Percentiles rank a stretch among this genome's conserved stretches.
Evolutionary conservation across 2,888 invertebrate species (phyloP).

Genomic region (Epinotia bilunana): DNA sequence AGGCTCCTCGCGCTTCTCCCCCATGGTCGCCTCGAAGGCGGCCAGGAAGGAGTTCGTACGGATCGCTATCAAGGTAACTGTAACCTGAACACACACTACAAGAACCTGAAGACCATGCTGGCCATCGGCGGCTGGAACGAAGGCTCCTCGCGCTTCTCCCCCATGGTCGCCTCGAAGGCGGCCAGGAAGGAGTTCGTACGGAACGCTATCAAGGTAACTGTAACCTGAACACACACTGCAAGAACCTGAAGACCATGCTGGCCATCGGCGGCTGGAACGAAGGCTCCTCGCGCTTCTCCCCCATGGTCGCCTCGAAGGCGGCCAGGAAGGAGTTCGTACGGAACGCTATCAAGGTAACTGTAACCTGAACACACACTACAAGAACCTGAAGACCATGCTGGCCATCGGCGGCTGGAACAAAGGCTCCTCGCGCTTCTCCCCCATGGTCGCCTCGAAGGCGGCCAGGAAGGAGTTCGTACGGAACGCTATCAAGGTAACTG

Average conservation of each 20-base stretch:
- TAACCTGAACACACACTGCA: not conserved
- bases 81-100: not conserved
- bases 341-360: slow-evolving; percentile 90
- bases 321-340: slow-evolving; percentile 92
- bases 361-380: not conserved
- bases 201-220: slow-evolving; percentile 90
- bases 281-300: slow-evolving; percentile 93
- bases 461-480: slow-evolving; percentile 69
- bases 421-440: slow-evolving; percentile 92
- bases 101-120: slow-evolving; percentile 91
- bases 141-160: slow-evolving; percentile 93
- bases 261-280: slow-evolving; percentile 98
- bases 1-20: slow-evolving; percentile 93
- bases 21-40: slow-evolving; percentile 92
- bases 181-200: slow-evolving; percentile 92
- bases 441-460: slow-evolving; percentile 91
- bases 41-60: slow-evolving; percentile 92
- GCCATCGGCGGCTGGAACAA: slow-evolving; percentile 98
- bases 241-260: slow-evolving; percentile 91
- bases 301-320: slow-evolving; percentile 92
- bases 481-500: slow-evolving; percentile 85
- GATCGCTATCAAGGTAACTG: slow-evolving; percentile 89
- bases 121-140: slow-evolving; percentile 98
- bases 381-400: slow-evolving; percentile 90
- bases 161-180: slow-evolving; percentile 92